Conservation (phyloP, 30 jellyfish, hydroid and myxozoan species). For the Aurelia aurita region DNA sequence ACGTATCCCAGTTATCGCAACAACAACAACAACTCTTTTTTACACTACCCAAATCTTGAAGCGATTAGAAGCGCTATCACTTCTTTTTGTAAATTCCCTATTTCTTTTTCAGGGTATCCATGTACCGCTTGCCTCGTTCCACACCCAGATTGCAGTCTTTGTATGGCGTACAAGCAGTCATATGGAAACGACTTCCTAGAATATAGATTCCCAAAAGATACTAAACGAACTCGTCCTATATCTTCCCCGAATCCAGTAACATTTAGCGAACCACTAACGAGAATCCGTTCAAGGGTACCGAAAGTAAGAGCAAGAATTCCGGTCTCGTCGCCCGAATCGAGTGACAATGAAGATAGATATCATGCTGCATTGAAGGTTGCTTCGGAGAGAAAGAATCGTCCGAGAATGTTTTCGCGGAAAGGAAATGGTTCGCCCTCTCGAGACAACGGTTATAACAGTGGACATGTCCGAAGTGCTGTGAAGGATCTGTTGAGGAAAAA, state of each 20-base stretch:
- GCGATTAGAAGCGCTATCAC: too few relatives aligned
- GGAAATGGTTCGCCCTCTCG: conserved; percentile 7
- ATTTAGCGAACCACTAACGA: not conserved
- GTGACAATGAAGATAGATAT: conserved; percentile 55
- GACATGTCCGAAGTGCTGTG: conserved; percentile 65
- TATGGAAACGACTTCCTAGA: conserved; percentile 53
- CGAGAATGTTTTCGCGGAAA: conserved; percentile 32
- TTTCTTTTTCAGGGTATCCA: conserved; percentile 6
- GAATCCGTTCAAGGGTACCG: conserved; percentile 5
- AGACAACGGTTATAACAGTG: conserved; percentile 1
- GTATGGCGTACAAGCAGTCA: conserved; percentile 69
- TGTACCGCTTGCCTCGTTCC: conserved; percentile 79
- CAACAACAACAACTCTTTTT: too few relatives aligned
- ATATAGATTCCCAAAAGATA: conserved; percentile 38
- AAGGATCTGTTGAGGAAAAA: conserved; percentile 72
- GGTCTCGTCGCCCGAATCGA: conserved; percentile 14
- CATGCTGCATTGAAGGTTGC: conserved; percentile 64
- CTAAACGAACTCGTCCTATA: not conserved
- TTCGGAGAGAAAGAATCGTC: conserved; percentile 32
- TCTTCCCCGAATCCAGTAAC: conserved; percentile 19
- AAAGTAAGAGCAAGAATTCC: conserved; percentile 61
- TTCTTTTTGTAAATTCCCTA: too few relatives aligned
- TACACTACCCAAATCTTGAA: too few relatives aligned
- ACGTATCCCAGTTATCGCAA: too few relatives aligned
- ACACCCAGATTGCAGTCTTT: conserved; percentile 61